Evolutionary conservation across 37 sponge, comb jelly and placozoan genomes (phyloP).

Genomic region (Aphrocallistes beatrix): DNA sequence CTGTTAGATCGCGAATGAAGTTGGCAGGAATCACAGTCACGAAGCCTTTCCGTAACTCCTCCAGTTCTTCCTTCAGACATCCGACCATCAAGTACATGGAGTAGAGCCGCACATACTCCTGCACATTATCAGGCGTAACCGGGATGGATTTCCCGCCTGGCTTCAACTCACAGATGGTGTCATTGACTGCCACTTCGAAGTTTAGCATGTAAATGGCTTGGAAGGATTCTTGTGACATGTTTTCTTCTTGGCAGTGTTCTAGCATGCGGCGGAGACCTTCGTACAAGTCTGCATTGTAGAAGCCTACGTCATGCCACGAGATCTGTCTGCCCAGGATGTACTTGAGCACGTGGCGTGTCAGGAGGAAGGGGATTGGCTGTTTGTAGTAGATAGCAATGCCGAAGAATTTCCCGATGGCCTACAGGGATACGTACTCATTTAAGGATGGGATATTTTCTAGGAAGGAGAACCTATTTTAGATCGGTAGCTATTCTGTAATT

Average conservation of each 20-base stretch:
- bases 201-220: slow-evolving; percentile 54
- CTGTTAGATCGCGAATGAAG: slow-evolving; percentile 57
- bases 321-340: slow-evolving; percentile 67
- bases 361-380: slow-evolving; percentile 70
- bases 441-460: not conserved
- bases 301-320: slow-evolving; percentile 89
- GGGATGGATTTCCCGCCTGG: slow-evolving; percentile 62
- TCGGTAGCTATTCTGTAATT: too few relatives aligned
- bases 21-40: slow-evolving; percentile 59
- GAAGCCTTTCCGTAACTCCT: slow-evolving; percentile 66
- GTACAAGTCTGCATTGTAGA: slow-evolving; percentile 85
- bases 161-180: slow-evolving; percentile 43
- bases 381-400: slow-evolving; percentile 73
- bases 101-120: slow-evolving; percentile 74
- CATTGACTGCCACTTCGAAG: slow-evolving; percentile 51
- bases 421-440: slow-evolving; percentile 21
- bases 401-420: slow-evolving; percentile 65
- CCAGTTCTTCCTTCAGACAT: slow-evolving; percentile 61
- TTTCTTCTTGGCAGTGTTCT: slow-evolving; percentile 45
- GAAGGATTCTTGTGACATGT: slow-evolving; percentile 47
- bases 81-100: slow-evolving; percentile 69
- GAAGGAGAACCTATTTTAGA: not conserved
- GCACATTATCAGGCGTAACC: slow-evolving; percentile 61
- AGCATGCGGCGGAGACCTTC: slow-evolving; percentile 74
- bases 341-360: slow-evolving; percentile 81